A percentile compares a stretch with the other conserved stretches of the same genome.
Conservation (phyloP, 2,113 vertebrate genomes). For the Hiodon tergisus region DNA sequence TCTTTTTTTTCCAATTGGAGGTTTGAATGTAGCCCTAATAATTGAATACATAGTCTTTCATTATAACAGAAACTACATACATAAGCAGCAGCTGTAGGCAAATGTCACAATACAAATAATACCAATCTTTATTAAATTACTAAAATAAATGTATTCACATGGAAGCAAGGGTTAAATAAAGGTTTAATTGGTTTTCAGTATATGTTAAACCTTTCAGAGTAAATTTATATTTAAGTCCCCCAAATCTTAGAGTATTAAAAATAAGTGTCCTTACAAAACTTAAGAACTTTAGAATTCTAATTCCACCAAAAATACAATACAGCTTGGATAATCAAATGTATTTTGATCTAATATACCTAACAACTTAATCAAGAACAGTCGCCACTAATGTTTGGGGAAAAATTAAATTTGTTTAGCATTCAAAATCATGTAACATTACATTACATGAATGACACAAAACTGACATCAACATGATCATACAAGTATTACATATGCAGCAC, state of each 20-base stretch:
- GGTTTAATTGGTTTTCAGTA: neutral
- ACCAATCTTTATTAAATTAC: neutral
- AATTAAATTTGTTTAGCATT: neutral
- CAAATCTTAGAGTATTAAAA: conserved; percentile 3
- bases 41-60: neutral
- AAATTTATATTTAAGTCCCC: conserved; percentile 3
- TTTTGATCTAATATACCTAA: neutral
- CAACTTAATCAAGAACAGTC: neutral
- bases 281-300: neutral
- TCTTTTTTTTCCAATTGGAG: too few species aligned
- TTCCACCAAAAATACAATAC: too few species aligned
- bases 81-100: neutral
- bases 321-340: neutral
- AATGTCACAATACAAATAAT: neutral
- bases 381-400: neutral
- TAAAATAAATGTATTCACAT: neutral
- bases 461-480: neutral
- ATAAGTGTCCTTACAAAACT: conserved; percentile 7
- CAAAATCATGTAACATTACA: neutral
- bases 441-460: neutral
- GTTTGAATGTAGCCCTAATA: too few species aligned
- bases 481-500: neutral
- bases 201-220: neutral
- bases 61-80: neutral
- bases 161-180: neutral